A percentile compares a stretch with the other conserved stretches of the same genome.
Conservation (phyloP, 1,140 invertebrate genomes). For the Cotesia glomerata region DNA sequence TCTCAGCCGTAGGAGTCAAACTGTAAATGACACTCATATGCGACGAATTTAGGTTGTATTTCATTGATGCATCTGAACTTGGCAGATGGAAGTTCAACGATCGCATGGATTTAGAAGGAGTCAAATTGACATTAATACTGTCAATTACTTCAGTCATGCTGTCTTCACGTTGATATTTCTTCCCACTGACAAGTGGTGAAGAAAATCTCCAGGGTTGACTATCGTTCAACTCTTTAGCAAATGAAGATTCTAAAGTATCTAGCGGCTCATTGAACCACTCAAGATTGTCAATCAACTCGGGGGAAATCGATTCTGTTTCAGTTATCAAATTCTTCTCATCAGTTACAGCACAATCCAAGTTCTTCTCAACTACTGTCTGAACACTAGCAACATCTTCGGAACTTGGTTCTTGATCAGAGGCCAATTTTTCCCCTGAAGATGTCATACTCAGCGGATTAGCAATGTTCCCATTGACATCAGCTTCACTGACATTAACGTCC, state of each 20-base stretch:
- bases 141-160: slow-evolving; percentile 49
- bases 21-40: slow-evolving; percentile 56
- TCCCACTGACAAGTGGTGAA: slow-evolving; percentile 10
- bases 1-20: slow-evolving; percentile 45
- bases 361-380: slow-evolving; percentile 1
- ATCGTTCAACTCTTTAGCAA: slow-evolving; percentile 4
- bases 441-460: not conserved
- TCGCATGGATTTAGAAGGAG: slow-evolving; percentile 37
- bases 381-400: not conserved
- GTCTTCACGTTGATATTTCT: slow-evolving; percentile 37
- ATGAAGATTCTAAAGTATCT: not conserved
- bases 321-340: slow-evolving; percentile 6
- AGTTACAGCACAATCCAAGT: not conserved
- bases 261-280: slow-evolving; percentile 5
- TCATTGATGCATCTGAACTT: slow-evolving; percentile 40
- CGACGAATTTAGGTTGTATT: slow-evolving; percentile 50
- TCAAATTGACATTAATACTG: slow-evolving; percentile 45
- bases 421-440: not conserved
- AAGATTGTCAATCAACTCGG: not conserved
- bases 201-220: slow-evolving; percentile 17
- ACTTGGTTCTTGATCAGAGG: not conserved
- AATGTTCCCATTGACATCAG: not conserved
- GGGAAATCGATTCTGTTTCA: slow-evolving; percentile 10
- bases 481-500: too few relatives aligned
- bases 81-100: slow-evolving; percentile 33